These are phyloP conservation scores for Tribolium castaneum DNA, from an alignment of 1,140 invertebrate species.

Conservation along the genomic window DNA sequence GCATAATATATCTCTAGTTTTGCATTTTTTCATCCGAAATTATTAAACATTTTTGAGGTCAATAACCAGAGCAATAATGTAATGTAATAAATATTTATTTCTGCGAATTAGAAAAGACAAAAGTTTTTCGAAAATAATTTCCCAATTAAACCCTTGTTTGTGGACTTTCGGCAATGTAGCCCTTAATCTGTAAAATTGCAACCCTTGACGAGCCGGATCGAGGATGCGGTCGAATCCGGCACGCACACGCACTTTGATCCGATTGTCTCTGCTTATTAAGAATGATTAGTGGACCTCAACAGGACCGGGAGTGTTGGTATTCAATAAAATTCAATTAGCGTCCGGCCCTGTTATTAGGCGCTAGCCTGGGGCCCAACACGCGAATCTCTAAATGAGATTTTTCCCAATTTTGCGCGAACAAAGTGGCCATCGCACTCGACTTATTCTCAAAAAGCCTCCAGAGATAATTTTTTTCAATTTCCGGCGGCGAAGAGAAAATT, in stretches of 20 bases:
- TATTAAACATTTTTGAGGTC: no score
- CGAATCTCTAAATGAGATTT: neutral
- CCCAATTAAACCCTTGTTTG: neutral
- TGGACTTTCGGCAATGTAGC: neutral
- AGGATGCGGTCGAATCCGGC: slow-evolving; percentile 2
- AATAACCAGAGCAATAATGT: no score
- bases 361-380: slow-evolving; percentile 10
- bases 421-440: neutral
- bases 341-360: slow-evolving; percentile 30
- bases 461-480: slow-evolving; percentile 7
- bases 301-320: slow-evolving; percentile 17
- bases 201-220: slow-evolving; percentile 1
- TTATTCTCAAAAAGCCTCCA: neutral
- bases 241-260: slow-evolving; percentile 25
- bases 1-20: no score
- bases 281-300: slow-evolving; percentile 28
- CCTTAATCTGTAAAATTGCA: slow-evolving; percentile 19
- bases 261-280: slow-evolving; percentile 32
- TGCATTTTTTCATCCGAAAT: no score
- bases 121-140: no score
- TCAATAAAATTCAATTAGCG: slow-evolving; percentile 31
- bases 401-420: neutral
- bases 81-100: no score
- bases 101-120: no score
- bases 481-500: neutral